Percentiles rank a stretch among this genome's conserved stretches.
phyloP scores from a whole-genome alignment of 2,113 vertebrate species.

The Chaenogobius annularis region DNA sequence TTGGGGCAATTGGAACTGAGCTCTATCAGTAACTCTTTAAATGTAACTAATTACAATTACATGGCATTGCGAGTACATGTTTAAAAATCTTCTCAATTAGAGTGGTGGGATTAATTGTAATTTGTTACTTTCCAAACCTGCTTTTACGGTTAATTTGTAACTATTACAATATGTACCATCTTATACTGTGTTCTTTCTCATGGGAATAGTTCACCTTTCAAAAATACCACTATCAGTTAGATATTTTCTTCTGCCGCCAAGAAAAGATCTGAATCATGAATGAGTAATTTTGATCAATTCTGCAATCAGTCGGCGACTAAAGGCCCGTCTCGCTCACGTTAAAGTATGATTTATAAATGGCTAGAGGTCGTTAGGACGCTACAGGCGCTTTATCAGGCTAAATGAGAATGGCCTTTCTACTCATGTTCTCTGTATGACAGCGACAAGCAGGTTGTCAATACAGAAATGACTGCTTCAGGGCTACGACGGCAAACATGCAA shows the following conservation, averaged over 20 bases:
- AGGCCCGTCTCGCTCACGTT: constrained; percentile 57
- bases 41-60: no score
- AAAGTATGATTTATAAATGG: constrained; percentile 76
- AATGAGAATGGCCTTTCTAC: constrained; percentile 74
- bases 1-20: no score
- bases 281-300: constrained; percentile 71
- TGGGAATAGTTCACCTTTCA: constrained; percentile 38
- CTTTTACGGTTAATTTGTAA: background rate
- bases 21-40: no score
- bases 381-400: constrained; percentile 62
- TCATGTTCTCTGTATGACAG: constrained; percentile 67
- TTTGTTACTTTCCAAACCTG: no score
- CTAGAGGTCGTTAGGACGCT: constrained; percentile 65
- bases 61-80: no score
- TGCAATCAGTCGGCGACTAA: constrained; percentile 60
- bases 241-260: constrained; percentile 3
- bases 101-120: no score
- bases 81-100: no score
- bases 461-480: constrained; percentile 64
- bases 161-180: constrained; percentile 26
- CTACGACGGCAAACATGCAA: constrained; percentile 28
- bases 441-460: constrained; percentile 75
- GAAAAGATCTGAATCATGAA: constrained; percentile 55
- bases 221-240: constrained; percentile 15
- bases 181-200: constrained; percentile 30